Conservation (phyloP, 2,113 vertebrate species). For the Mobula birostris region DNA sequence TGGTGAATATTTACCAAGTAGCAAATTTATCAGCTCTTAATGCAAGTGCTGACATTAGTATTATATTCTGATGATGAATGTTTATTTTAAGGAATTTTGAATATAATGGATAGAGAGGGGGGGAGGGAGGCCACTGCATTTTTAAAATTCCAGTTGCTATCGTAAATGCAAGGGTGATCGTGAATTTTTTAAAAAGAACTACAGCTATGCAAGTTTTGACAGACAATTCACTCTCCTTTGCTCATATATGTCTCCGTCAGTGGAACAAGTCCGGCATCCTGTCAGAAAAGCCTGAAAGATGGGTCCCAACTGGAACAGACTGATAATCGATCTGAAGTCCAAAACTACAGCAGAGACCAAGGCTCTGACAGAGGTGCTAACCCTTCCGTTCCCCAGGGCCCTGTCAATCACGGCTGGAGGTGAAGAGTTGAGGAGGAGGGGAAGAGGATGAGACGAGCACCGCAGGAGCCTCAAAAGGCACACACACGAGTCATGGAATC, state of each 20-base stretch:
- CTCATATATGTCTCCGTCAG: constrained; percentile 30
- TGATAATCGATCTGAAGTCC: constrained; percentile 42
- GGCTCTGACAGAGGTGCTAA: constrained; percentile 41
- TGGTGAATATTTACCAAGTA: constrained; percentile 22
- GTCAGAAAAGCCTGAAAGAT: constrained; percentile 51
- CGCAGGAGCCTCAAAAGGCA: constrained; percentile 7
- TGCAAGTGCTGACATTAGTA: not conserved
- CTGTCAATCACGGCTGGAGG: constrained; percentile 45
- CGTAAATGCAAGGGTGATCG: constrained; percentile 20
- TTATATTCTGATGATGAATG: constrained; percentile 34
- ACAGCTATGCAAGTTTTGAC: constrained; percentile 34
- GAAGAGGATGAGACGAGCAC: constrained; percentile 31
- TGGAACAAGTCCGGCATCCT: constrained; percentile 43
- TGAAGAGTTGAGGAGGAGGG: constrained; percentile 38
- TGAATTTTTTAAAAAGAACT: not conserved
- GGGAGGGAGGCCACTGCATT: not conserved
- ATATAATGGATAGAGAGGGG: not conserved
- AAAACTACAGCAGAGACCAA: constrained; percentile 35
- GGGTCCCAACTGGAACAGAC: constrained; percentile 44
- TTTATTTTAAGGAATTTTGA: constrained; percentile 14
- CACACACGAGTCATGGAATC: constrained; percentile 12
- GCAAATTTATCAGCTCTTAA: constrained; percentile 26
- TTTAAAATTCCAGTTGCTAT: constrained; percentile 4
- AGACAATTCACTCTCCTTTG: constrained; percentile 42
- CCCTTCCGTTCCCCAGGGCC: constrained; percentile 38